Percentiles rank a stretch among this genome's conserved stretches.
phyloP scores from a whole-genome alignment of 2,113 vertebrate genomes.

The Salvator merianae region DNA sequence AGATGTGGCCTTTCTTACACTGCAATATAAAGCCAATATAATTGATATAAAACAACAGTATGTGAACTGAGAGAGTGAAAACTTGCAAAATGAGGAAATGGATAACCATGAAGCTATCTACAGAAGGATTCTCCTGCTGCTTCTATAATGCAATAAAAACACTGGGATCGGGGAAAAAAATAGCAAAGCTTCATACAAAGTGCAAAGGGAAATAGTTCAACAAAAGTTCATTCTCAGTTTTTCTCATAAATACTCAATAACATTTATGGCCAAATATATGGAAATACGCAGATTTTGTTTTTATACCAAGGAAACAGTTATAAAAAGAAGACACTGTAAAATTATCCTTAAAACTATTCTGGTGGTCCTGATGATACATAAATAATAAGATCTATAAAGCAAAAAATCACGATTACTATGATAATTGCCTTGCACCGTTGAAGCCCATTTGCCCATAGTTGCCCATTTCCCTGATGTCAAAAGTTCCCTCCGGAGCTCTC shows the following conservation, averaged over 20 bases:
- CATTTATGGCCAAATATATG: background rate
- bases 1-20: too few species aligned
- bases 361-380: background rate
- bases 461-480: too few species aligned
- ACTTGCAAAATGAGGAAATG: conserved; percentile 3
- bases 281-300: background rate
- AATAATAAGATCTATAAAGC: background rate
- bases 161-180: background rate
- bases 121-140: background rate
- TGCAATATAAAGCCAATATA: background rate
- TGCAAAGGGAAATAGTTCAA: background rate
- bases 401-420: too few species aligned
- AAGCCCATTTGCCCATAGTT: too few species aligned
- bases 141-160: conserved; percentile 27
- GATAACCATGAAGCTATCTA: background rate
- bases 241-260: background rate
- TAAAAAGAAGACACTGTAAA: background rate
- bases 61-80: background rate
- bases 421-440: too few species aligned
- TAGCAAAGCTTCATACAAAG: background rate
- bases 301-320: background rate
- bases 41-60: background rate
- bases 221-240: conserved; percentile 5
- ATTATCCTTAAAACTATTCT: background rate
- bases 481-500: too few species aligned